Conservation (phyloP, 2,797 vertebrate species). For the Corythornis leucogaster region DNA sequence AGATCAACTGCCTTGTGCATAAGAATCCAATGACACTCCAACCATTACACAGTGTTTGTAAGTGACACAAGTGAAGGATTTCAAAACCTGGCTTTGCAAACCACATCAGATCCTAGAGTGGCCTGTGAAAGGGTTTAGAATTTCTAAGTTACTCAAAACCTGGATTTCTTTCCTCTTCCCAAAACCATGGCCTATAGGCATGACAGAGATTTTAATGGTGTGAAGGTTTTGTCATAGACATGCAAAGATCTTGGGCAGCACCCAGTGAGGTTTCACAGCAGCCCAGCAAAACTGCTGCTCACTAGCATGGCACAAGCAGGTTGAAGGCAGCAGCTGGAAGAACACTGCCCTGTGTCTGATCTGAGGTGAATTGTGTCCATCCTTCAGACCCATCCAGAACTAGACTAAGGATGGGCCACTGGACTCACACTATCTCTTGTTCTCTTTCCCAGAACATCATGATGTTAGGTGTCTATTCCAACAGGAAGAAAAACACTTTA, state of each 20-base stretch:
- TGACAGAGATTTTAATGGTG: background rate
- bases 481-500: background rate
- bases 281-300: background rate
- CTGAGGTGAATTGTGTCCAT: background rate
- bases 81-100: background rate
- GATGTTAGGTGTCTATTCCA: background rate
- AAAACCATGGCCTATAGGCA: background rate
- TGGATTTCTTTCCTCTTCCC: background rate
- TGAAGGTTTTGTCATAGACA: background rate
- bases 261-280: background rate
- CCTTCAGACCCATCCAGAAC: background rate
- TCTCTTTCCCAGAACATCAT: background rate
- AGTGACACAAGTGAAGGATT: conserved; percentile 2
- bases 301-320: background rate
- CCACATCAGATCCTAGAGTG: background rate
- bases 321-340: background rate
- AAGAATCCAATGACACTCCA: conserved; percentile 63
- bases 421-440: background rate
- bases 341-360: background rate
- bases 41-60: conserved; percentile 41
- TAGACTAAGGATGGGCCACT: background rate
- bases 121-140: background rate
- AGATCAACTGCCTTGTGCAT: conserved; percentile 68
- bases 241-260: background rate
- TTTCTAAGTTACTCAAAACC: background rate